A percentile compares a stretch with the other conserved stretches of the same genome.
Conservation (phyloP, 92 coral and sea anemone species). For the Bergia puertoricense region DNA sequence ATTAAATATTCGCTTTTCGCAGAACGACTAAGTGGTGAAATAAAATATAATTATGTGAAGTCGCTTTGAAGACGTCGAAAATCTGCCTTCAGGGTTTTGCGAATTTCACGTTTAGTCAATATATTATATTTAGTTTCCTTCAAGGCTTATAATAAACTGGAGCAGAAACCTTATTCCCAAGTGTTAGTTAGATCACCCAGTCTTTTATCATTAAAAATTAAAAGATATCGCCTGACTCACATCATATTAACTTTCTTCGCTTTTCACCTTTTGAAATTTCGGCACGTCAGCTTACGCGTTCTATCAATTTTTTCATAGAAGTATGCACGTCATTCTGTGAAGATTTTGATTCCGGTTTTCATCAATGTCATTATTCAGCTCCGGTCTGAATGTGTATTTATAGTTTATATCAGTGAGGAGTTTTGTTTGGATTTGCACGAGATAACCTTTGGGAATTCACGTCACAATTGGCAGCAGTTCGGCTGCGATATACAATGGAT, state of each 20-base stretch:
- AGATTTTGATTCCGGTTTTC: not conserved
- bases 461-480: not conserved
- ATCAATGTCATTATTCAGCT: not conserved
- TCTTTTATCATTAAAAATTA: constrained; percentile 16
- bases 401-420: not conserved
- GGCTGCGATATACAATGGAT: not conserved
- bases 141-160: not conserved
- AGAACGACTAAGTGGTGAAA: not conserved
- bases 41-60: not conserved
- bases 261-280: not conserved
- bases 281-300: not conserved
- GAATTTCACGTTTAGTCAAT: not conserved
- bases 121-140: not conserved
- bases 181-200: not conserved
- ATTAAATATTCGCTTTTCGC: not conserved
- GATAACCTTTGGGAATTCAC: not conserved
- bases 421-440: not conserved
- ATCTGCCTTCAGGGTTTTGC: not conserved
- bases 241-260: not conserved
- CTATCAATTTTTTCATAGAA: not conserved
- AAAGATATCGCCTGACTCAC: not conserved
- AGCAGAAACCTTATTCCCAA: no score
- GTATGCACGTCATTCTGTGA: not conserved
- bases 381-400: not conserved
- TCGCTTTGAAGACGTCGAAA: not conserved